Evolutionary conservation across 2,797 vertebrate genomes (phyloP).

Genomic region (Poliocrania exsul): DNA sequence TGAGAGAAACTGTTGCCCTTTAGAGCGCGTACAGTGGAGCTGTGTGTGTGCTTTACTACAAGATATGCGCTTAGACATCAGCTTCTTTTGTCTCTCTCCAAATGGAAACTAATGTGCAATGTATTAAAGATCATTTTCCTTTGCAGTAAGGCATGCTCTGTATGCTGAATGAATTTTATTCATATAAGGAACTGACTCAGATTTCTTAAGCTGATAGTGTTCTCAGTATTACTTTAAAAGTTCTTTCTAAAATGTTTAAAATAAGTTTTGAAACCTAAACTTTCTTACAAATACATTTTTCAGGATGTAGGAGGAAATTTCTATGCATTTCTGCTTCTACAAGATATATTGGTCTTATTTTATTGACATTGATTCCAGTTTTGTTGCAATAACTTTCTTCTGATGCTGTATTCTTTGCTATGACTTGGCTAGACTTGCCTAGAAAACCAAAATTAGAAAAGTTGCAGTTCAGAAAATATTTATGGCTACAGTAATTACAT

Average conservation of each 20-base stretch:
- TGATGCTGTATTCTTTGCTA: not conserved
- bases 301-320: not conserved
- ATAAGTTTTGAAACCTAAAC: not conserved
- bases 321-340: not conserved
- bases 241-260: not conserved
- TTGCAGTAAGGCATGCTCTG: not conserved
- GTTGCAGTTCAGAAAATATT: slow-evolving; percentile 18
- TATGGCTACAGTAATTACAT: not conserved
- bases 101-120: not conserved
- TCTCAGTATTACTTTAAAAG: slow-evolving; percentile 15
- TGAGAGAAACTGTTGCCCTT: not conserved
- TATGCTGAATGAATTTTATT: slow-evolving; percentile 19
- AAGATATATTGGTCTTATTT: not conserved
- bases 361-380: not conserved
- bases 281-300: not conserved
- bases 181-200: slow-evolving; percentile 1
- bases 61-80: not conserved
- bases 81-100: slow-evolving; percentile 2
- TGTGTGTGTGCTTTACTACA: not conserved
- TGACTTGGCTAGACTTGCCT: slow-evolving; percentile 11
- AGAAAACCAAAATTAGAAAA: slow-evolving; percentile 32
- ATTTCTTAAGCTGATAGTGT: not conserved
- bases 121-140: not conserved
- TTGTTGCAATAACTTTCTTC: slow-evolving; percentile 30
- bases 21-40: not conserved